These are phyloP conservation scores for Acanthosepion esculentum DNA, from an alignment of 2,888 invertebrate genomes.

Conservation along the genomic window DNA sequence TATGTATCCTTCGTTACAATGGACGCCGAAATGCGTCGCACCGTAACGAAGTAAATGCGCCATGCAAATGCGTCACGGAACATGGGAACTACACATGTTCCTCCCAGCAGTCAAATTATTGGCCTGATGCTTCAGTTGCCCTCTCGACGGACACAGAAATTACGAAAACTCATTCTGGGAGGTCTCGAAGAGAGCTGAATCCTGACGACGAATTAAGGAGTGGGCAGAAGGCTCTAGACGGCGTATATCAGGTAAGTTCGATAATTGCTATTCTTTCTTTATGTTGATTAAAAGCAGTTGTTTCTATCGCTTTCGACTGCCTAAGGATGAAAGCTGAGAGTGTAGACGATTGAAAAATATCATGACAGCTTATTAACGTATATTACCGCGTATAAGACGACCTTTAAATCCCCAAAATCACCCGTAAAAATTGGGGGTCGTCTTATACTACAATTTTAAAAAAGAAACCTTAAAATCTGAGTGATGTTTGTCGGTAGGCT, in stretches of 20 bases:
- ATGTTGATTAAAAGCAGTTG: neutral
- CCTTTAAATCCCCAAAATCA: too few species aligned
- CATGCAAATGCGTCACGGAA: conserved; percentile 1
- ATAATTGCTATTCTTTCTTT: neutral
- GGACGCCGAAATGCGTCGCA: conserved; percentile 14
- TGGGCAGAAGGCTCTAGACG: neutral
- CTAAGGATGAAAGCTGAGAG: neutral
- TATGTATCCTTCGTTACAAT: neutral
- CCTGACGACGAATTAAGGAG: neutral
- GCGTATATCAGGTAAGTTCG: neutral
- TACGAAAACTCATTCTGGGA: conserved; percentile 4
- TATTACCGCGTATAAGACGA: too few species aligned
- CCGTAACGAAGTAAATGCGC: neutral
- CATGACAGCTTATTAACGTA: too few species aligned
- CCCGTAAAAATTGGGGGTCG: too few species aligned
- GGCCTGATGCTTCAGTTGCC: neutral
- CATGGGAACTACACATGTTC: neutral
- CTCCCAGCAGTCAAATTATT: neutral
- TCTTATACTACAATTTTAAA: too few species aligned
- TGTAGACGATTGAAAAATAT: too few species aligned
- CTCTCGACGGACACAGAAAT: neutral
- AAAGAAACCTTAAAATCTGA: too few species aligned
- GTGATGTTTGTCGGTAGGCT: too few species aligned
- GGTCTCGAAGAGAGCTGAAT: neutral
- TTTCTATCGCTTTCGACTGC: neutral